A percentile compares a stretch with the other conserved stretches of the same genome.
phyloP scores from a whole-genome alignment of 2,113 vertebrate species.

The Erpornis zantholeuca region DNA sequence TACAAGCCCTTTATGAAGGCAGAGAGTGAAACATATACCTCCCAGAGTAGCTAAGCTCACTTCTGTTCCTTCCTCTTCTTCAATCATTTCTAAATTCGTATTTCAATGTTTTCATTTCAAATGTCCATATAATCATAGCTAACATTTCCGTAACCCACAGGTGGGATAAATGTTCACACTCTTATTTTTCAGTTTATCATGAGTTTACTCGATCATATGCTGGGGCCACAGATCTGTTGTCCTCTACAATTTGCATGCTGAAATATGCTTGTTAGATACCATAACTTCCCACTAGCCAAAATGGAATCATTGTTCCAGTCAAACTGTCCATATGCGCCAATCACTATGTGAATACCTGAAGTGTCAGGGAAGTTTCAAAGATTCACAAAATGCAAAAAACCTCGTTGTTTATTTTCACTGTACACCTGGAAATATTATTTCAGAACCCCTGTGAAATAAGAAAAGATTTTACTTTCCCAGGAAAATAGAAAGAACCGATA shows the following conservation, averaged over 20 bases:
- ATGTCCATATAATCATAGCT: background rate
- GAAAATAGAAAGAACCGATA: background rate
- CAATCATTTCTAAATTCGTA: background rate
- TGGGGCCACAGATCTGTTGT: background rate
- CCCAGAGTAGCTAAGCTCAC: background rate
- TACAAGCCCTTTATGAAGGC: background rate
- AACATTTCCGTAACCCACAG: fast-evolving
- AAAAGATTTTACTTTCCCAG: background rate
- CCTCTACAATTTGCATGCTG: background rate
- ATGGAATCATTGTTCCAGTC: background rate
- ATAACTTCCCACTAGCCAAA: background rate
- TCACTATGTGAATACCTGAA: background rate
- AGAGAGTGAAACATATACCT: background rate
- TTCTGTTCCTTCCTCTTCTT: background rate
- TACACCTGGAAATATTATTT: background rate
- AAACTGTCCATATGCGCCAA: background rate
- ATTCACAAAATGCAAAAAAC: background rate
- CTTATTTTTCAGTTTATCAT: background rate
- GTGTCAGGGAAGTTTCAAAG: background rate
- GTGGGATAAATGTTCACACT: background rate
- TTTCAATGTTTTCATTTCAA: background rate
- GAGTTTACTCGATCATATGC: background rate
- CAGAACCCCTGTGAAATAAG: background rate
- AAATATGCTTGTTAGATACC: background rate
- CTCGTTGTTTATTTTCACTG: background rate